Percentiles rank a stretch among this genome's conserved stretches.
These are phyloP conservation scores for Calameuta pallipes DNA, from an alignment of 2,888 invertebrate genomes.

Conservation along the genomic window DNA sequence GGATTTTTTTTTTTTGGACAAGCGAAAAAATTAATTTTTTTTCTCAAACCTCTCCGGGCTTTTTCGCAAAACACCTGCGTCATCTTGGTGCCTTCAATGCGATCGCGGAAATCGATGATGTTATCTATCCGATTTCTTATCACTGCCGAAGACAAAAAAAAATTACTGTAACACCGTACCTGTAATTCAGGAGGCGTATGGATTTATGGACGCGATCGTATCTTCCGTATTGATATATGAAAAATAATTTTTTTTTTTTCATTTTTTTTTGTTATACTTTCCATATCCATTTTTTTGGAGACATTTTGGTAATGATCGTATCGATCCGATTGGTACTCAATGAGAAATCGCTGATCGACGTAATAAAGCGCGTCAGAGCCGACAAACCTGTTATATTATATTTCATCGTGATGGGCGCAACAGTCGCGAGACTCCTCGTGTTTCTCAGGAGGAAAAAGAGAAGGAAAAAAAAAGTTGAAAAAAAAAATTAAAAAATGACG, in stretches of 20 bases:
- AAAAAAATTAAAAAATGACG: background rate
- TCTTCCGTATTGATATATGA: no score
- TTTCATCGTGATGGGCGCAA: slow-evolving; percentile 13
- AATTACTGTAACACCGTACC: background rate
- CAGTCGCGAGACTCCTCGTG: slow-evolving; percentile 7
- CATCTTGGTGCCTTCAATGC: background rate
- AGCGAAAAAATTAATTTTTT: no score
- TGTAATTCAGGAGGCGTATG: no score
- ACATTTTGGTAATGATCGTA: no score
- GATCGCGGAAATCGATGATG: background rate
- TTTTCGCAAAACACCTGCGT: no score
- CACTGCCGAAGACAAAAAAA: slow-evolving; percentile 7
- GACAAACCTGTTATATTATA: slow-evolving; percentile 54
- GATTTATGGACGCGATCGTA: no score
- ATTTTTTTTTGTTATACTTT: no score
- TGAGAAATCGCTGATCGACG: background rate
- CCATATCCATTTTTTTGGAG: no score
- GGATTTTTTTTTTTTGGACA: no score
- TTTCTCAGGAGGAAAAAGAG: slow-evolving; percentile 28
- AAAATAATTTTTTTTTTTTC: no score
- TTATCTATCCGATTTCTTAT: slow-evolving; percentile 2
- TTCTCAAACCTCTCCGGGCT: no score
- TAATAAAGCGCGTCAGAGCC: slow-evolving; percentile 37
- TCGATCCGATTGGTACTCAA: no score
- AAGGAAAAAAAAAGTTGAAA: slow-evolving; percentile 17